Percentiles rank a stretch among this genome's conserved stretches.
These are phyloP conservation scores for Pristionchus pacificus DNA, from an alignment of 1,140 invertebrate genomes.

Conservation along the genomic window DNA sequence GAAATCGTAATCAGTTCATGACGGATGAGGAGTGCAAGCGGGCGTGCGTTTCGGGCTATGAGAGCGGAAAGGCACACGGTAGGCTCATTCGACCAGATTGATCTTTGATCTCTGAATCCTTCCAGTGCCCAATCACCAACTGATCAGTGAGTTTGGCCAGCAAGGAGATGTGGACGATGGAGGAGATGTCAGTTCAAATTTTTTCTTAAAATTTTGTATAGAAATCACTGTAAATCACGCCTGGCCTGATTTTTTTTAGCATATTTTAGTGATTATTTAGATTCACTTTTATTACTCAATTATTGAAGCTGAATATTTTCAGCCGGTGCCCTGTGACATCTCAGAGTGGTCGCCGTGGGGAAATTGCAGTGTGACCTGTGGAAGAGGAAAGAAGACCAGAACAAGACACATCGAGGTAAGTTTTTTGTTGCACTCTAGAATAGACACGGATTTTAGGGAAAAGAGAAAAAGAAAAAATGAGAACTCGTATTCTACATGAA, in stretches of 20 bases:
- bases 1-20: conserved; percentile 69
- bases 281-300: conserved; percentile 10
- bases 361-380: conserved; percentile 71
- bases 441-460: too few relatives aligned
- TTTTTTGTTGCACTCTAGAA: conserved; percentile 56
- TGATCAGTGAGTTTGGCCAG: conserved; percentile 42
- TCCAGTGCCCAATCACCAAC: conserved; percentile 48
- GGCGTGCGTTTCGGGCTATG: conserved; percentile 46
- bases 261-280: too few relatives aligned
- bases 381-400: conserved; percentile 62
- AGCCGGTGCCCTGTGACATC: conserved; percentile 27
- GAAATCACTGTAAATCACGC: too few relatives aligned
- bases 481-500: too few relatives aligned
- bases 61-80: conserved; percentile 42
- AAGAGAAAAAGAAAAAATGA: too few relatives aligned
- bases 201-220: too few relatives aligned
- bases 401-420: conserved; percentile 60
- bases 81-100: conserved; percentile 6
- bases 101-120: conserved; percentile 8
- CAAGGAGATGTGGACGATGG: conserved; percentile 44
- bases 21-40: conserved; percentile 56
- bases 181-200: conserved; percentile 36
- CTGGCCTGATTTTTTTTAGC: too few relatives aligned
- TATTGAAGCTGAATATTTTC: not conserved
- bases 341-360: conserved; percentile 64